Evolutionary conservation across 2,113 vertebrate species (phyloP).

Genomic region (Dicrurus megarhynchus): DNA sequence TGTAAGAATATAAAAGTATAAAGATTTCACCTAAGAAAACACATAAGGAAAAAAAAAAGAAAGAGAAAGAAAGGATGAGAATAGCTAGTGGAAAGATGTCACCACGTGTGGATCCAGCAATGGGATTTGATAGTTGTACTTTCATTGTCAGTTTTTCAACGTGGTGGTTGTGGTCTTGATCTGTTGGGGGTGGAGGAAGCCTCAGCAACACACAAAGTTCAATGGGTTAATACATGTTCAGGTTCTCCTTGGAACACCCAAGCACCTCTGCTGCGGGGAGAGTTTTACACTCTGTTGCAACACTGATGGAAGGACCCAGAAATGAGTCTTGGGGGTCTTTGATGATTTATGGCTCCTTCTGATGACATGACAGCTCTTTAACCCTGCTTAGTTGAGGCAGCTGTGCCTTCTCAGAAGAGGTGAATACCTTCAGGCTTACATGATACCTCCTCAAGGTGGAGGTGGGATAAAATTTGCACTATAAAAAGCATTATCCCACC

Average conservation of each 20-base stretch:
- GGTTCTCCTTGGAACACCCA: neutral
- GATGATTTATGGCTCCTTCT: neutral
- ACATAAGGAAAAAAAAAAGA: neutral
- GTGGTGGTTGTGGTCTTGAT: neutral
- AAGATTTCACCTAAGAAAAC: neutral
- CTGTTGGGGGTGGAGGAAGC: fast-evolving
- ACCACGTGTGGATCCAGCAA: fast-evolving
- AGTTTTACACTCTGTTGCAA: neutral
- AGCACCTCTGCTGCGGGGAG: neutral
- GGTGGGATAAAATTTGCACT: neutral
- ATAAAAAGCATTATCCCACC: neutral
- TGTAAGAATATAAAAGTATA: neutral
- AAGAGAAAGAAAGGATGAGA: neutral
- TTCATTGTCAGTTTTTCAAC: neutral
- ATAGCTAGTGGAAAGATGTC: neutral
- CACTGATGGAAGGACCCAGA: neutral
- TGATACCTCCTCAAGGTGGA: neutral
- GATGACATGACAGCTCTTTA: neutral
- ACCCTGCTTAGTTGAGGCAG: neutral
- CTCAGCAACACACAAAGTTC: neutral
- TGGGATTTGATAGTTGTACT: neutral
- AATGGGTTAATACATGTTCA: fast-evolving
- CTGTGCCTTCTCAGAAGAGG: neutral
- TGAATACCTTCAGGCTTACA: neutral
- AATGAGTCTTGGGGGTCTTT: neutral